phyloP scores from a whole-genome alignment of 2,888 invertebrate species.

The Callyntrura guangdongensis region DNA sequence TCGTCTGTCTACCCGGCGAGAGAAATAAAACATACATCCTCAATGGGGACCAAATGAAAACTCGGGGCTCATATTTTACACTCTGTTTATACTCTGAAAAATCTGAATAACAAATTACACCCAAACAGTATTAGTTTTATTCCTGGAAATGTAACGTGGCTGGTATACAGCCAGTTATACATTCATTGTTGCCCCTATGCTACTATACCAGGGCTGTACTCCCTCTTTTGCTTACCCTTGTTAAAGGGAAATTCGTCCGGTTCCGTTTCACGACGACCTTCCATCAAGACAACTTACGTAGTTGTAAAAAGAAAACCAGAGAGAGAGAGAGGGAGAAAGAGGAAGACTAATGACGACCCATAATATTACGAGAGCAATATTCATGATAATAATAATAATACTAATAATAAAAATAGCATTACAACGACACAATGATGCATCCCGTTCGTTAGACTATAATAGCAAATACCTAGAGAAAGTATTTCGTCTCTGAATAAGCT shows the following conservation, averaged over 20 bases:
- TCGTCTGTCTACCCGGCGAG: background rate
- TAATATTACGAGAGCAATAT: conserved; percentile 55
- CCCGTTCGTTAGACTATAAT: background rate
- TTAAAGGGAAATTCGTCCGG: conserved; percentile 47
- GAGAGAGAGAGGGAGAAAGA: conserved; percentile 2
- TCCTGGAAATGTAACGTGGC: background rate
- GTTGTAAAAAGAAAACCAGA: background rate
- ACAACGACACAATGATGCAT: conserved; percentile 41
- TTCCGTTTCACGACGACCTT: conserved; percentile 8
- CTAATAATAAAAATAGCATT: conserved; percentile 63
- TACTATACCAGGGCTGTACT: background rate
- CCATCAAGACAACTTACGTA: background rate
- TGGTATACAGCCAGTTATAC: background rate
- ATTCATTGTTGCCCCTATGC: background rate
- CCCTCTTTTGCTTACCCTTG: background rate
- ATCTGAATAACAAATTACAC: background rate
- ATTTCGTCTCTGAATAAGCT: background rate
- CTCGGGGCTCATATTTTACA: background rate
- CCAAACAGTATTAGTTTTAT: background rate
- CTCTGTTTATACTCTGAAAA: conserved; percentile 1
- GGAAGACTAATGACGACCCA: conserved; percentile 60
- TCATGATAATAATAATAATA: conserved; percentile 64
- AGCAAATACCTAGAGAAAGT: background rate
- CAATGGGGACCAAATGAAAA: background rate
- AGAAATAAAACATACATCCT: background rate